Conservation (phyloP, 2,113 vertebrate genomes). For the Ahaetulla prasina region DNA sequence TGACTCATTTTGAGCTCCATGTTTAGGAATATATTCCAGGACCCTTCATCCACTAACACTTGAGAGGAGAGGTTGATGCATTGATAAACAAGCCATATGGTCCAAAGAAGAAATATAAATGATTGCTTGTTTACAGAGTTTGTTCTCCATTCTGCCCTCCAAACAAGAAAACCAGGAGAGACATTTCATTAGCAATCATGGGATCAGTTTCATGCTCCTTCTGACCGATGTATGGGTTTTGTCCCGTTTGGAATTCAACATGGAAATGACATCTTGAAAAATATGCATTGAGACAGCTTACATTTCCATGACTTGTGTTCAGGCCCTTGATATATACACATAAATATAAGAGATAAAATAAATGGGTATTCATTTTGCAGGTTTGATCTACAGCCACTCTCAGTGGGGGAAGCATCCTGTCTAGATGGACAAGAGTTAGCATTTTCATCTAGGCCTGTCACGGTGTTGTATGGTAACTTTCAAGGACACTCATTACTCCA, state of each 20-base stretch:
- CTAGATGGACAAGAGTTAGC: slow-evolving; percentile 42
- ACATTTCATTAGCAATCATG: background rate
- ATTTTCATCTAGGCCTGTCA: slow-evolving; percentile 50
- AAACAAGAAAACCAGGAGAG: background rate
- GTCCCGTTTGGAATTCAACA: slow-evolving; percentile 24
- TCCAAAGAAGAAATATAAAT: slow-evolving; percentile 9
- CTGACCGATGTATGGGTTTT: slow-evolving; percentile 3
- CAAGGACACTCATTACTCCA: slow-evolving; percentile 39
- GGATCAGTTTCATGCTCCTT: background rate
- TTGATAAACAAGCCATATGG: slow-evolving; percentile 10
- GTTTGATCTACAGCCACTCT: slow-evolving; percentile 53
- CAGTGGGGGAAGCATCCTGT: slow-evolving; percentile 37
- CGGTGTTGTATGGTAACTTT: slow-evolving; percentile 48
- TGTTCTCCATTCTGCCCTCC: background rate
- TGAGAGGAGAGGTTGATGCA: slow-evolving; percentile 36
- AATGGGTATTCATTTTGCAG: slow-evolving; percentile 32
- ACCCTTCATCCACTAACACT: background rate
- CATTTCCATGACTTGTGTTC: slow-evolving; percentile 43
- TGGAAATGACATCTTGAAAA: slow-evolving; percentile 36
- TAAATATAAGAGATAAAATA: background rate
- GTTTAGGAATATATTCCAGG: slow-evolving; percentile 7
- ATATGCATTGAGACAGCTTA: slow-evolving; percentile 19
- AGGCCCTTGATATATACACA: slow-evolving; percentile 32
- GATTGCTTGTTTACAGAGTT: slow-evolving; percentile 16
- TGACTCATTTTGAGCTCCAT: slow-evolving; percentile 33